These are phyloP conservation scores for Tapirus indicus DNA, from an alignment of 2,797 vertebrate species.

Conservation along the genomic window DNA sequence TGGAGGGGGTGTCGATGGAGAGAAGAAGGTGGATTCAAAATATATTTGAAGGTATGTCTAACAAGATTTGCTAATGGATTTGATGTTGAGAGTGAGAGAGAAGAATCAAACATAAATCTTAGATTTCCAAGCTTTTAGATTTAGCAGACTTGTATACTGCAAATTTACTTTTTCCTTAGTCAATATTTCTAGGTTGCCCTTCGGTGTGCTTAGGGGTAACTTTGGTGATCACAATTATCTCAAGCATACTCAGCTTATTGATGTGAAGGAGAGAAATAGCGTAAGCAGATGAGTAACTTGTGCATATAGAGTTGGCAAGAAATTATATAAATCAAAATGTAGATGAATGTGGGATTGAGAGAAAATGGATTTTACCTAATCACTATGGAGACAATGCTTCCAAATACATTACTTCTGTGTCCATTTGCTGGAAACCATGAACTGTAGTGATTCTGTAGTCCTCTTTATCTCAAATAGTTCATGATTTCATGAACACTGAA, in stretches of 20 bases:
- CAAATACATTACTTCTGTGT: background rate
- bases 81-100: background rate
- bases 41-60: background rate
- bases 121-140: background rate
- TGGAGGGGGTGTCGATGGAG: rapidly evolving
- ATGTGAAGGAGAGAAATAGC: background rate
- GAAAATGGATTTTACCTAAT: background rate
- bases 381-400: background rate
- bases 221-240: background rate
- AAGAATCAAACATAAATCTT: background rate
- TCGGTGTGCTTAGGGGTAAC: background rate
- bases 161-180: background rate
- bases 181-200: background rate
- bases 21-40: background rate
- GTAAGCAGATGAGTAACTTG: background rate
- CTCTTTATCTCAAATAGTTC: background rate
- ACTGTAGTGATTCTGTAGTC: background rate
- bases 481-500: background rate
- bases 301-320: background rate
- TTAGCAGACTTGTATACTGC: background rate
- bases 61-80: background rate
- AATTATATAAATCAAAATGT: background rate
- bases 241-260: background rate
- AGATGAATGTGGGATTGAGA: background rate
- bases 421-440: background rate